These are phyloP conservation scores for Atherinomorus stipes DNA, from an alignment of 2,113 vertebrate species.

Conservation along the genomic window DNA sequence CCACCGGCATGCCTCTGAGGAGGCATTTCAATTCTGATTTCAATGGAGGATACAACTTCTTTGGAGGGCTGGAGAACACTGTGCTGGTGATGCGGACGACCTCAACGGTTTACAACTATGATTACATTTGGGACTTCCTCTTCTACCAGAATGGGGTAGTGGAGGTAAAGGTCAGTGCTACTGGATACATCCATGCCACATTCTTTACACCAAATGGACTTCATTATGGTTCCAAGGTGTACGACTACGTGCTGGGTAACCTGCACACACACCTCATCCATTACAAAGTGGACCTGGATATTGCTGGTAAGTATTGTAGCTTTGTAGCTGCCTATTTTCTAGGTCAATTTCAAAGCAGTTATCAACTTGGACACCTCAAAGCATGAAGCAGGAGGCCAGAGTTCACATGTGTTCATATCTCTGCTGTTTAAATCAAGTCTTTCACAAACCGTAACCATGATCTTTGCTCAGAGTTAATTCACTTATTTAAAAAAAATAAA, in stretches of 20 bases:
- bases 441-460: not conserved
- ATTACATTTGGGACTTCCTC: constrained; percentile 95
- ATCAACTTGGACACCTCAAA: not conserved
- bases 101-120: constrained; percentile 94
- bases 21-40: constrained; percentile 90
- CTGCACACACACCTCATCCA: constrained; percentile 92
- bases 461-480: not conserved
- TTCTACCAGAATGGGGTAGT: constrained; percentile 92
- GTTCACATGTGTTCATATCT: not conserved
- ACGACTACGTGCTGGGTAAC: constrained; percentile 90
- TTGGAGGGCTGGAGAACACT: constrained; percentile 85
- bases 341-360: not conserved
- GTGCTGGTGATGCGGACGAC: constrained; percentile 89
- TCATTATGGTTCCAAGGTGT: constrained; percentile 86
- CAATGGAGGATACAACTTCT: constrained; percentile 88
- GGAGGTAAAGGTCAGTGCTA: constrained; percentile 90
- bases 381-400: not conserved
- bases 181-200: constrained; percentile 89
- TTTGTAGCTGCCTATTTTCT: not conserved
- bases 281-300: constrained; percentile 93
- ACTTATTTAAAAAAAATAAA: too few species aligned
- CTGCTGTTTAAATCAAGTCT: not conserved
- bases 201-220: constrained; percentile 89
- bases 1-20: constrained; percentile 85
- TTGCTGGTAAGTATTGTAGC: constrained; percentile 84